Percentiles rank a stretch among this genome's conserved stretches.
phyloP scores from a whole-genome alignment of 2,113 vertebrate genomes.

The rabbit (Oryctolagus cuniculus) region mOryCun1.1 NC_091449.1:22251501-22252000 shows the following conservation, averaged over 20 bases:
- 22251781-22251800: neutral
- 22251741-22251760: neutral
- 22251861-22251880: no score
- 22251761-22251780: neutral
- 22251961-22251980: no score
- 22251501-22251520: neutral
- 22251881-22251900: no score
- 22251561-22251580: no score
- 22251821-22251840: no score
- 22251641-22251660: neutral
- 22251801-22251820: no score
- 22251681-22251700: neutral
- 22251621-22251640: neutral
- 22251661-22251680: neutral
- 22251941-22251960: no score
- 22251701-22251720: neutral
- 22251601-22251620: neutral
- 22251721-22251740: neutral
- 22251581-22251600: neutral
- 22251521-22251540: neutral
- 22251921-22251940: no score
- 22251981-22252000: no score
- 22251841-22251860: no score
- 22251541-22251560: neutral
- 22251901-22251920: no score